Evolutionary conservation across 2,888 invertebrate genomes (phyloP).

Genomic region (Bombyx huttoni): DNA sequence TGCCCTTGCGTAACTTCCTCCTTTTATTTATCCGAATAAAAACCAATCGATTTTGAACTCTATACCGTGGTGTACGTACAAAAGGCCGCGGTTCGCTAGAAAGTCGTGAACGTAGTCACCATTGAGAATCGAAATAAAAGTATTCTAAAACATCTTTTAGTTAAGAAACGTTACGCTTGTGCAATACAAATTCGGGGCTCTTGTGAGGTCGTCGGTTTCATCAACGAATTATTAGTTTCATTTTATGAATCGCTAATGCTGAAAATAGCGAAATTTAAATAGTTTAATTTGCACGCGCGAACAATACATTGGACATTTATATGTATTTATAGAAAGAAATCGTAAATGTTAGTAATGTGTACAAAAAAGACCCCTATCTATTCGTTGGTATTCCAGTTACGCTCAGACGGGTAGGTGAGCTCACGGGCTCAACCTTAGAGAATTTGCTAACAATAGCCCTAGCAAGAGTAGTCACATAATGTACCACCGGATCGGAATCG

Average conservation of each 20-base stretch:
- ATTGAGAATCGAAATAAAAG: not conserved
- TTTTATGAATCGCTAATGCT: not conserved
- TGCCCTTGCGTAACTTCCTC: not conserved
- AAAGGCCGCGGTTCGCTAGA: not conserved
- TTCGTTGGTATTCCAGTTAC: too few relatives aligned
- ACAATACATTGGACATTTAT: too few relatives aligned
- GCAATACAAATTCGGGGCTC: not conserved
- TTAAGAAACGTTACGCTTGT: not conserved
- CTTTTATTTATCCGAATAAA: not conserved
- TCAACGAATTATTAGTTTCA: not conserved
- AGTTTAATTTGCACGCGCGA: too few relatives aligned
- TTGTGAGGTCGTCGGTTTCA: not conserved
- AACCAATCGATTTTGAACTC: not conserved
- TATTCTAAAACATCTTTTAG: not conserved
- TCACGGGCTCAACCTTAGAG: too few relatives aligned
- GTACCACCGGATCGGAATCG: too few relatives aligned
- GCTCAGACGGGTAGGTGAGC: too few relatives aligned
- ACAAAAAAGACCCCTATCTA: too few relatives aligned
- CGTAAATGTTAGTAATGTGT: too few relatives aligned
- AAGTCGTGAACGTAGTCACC: not conserved
- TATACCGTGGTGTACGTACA: not conserved
- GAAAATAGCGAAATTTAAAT: too few relatives aligned
- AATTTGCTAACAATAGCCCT: too few relatives aligned
- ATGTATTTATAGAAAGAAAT: too few relatives aligned
- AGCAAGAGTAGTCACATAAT: too few relatives aligned